phyloP scores from a whole-genome alignment of 1,140 invertebrate species.

The Listronotus oregonensis region DNA sequence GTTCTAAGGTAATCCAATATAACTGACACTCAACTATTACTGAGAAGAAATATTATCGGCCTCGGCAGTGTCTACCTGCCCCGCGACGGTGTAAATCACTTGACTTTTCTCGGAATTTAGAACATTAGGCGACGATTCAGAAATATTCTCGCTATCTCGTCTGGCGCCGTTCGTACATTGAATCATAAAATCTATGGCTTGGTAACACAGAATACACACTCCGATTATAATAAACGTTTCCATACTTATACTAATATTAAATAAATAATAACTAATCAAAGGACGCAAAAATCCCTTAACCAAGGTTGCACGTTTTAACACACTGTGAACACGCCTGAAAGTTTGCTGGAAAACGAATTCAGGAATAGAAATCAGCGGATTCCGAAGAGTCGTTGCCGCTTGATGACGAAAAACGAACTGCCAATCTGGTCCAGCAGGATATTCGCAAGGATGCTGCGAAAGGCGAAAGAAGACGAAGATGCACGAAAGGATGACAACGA shows the following conservation, averaged over 20 bases:
- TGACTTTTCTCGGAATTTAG: constrained; percentile 34
- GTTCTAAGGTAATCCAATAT: background rate
- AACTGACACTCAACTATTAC: constrained; percentile 1
- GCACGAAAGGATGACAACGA: constrained; percentile 8
- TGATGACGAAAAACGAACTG: constrained; percentile 12
- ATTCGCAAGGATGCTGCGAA: constrained; percentile 21
- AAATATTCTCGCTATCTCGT: constrained; percentile 20
- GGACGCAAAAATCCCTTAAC: too few relatives aligned
- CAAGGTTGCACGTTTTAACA: background rate
- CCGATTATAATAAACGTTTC: constrained; percentile 63
- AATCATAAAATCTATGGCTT: constrained; percentile 59
- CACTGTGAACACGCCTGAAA: constrained; percentile 14
- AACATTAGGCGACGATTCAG: constrained; percentile 12
- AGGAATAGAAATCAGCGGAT: background rate
- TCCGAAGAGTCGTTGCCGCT: constrained; percentile 2
- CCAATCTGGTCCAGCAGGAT: constrained; percentile 19
- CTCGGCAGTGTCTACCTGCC: constrained; percentile 12
- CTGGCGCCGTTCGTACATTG: constrained; percentile 45
- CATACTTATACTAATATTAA: constrained; percentile 50
- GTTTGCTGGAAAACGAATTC: constrained; percentile 2
- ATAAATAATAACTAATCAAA: background rate
- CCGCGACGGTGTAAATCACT: constrained; percentile 46
- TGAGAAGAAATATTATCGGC: constrained; percentile 3
- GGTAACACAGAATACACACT: constrained; percentile 62
- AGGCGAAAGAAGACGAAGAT: constrained; percentile 3